Evolutionary conservation across 2,113 vertebrate species (phyloP).

Genomic region (Bostrychus sinensis): DNA sequence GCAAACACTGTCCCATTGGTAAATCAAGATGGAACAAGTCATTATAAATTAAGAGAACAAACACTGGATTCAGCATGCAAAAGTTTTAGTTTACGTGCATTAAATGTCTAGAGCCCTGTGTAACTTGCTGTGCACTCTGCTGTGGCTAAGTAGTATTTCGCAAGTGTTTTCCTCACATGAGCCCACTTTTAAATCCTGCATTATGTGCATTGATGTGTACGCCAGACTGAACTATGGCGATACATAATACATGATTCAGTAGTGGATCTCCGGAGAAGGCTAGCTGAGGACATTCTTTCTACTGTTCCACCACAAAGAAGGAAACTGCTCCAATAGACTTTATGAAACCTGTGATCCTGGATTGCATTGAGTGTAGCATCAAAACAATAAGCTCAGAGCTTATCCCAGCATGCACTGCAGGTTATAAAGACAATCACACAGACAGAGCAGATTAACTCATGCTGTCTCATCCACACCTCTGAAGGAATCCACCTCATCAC

Average conservation of each 20-base stretch:
- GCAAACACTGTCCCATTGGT: slow-evolving; percentile 39
- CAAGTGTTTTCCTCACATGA: slow-evolving; percentile 52
- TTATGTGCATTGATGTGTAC: slow-evolving; percentile 44
- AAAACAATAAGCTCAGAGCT: slow-evolving; percentile 27
- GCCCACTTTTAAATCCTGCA: slow-evolving; percentile 56
- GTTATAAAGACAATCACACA: slow-evolving; percentile 30
- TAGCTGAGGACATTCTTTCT: slow-evolving; percentile 2
- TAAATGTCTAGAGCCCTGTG: not conserved
- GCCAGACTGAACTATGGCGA: slow-evolving; percentile 22
- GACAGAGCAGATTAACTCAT: slow-evolving; percentile 50
- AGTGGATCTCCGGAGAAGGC: slow-evolving; percentile 22
- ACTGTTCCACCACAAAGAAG: slow-evolving; percentile 3
- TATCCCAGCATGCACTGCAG: slow-evolving; percentile 43
- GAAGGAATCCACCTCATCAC: slow-evolving; percentile 28
- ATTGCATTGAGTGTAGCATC: not conserved
- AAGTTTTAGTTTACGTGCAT: slow-evolving; percentile 6
- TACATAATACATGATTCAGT: slow-evolving; percentile 39
- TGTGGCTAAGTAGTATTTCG: slow-evolving; percentile 1
- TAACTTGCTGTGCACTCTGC: slow-evolving; percentile 3
- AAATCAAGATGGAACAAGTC: slow-evolving; percentile 36
- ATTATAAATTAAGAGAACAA: slow-evolving; percentile 11
- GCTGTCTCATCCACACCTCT: slow-evolving; percentile 54
- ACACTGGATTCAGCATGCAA: not conserved
- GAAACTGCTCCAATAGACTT: not conserved
- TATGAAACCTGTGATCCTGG: slow-evolving; percentile 1